Conservation (phyloP, 2,113 vertebrate genomes). For the Nerophis ophidion region DNA sequence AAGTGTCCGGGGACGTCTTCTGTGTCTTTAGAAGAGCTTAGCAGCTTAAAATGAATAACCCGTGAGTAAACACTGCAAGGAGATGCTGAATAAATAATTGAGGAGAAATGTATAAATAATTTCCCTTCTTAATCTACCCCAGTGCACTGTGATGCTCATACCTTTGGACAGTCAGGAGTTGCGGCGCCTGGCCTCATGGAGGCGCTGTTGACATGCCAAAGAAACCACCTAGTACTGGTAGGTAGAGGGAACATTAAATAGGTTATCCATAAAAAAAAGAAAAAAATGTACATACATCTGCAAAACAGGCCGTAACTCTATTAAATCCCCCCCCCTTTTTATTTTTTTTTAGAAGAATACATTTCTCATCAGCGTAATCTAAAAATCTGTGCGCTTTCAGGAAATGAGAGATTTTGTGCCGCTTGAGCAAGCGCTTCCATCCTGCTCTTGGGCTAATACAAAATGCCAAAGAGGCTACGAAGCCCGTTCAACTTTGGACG, state of each 20-base stretch:
- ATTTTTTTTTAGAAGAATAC: conserved; percentile 61
- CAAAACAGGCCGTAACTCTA: conserved; percentile 57
- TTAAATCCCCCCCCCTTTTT: conserved; percentile 31
- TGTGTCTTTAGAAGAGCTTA: conserved; percentile 63
- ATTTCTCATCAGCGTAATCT: conserved; percentile 63
- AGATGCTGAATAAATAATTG: conserved; percentile 74
- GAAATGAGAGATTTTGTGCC: conserved; percentile 55
- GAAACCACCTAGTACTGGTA: conserved; percentile 1
- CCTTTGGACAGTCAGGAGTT: conserved; percentile 34
- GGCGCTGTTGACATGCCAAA: conserved; percentile 57
- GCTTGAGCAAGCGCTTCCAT: conserved; percentile 29
- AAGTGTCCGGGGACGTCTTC: conserved; percentile 53
- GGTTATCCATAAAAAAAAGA: conserved; percentile 20
- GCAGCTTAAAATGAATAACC: conserved; percentile 70
- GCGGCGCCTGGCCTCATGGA: conserved; percentile 37
- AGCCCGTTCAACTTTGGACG: conserved; percentile 23
- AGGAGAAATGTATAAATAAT: conserved; percentile 72
- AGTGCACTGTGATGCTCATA: conserved; percentile 57
- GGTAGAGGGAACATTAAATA: conserved; percentile 29
- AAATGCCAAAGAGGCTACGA: conserved; percentile 28
- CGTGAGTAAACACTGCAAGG: conserved; percentile 67
- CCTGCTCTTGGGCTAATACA: conserved; percentile 19
- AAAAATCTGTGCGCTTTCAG: conserved; percentile 58
- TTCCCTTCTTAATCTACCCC: conserved; percentile 62
- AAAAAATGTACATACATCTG: conserved; percentile 51